phyloP scores from a whole-genome alignment of 2,113 vertebrate species.

The Xyliphius kryptos region DNA sequence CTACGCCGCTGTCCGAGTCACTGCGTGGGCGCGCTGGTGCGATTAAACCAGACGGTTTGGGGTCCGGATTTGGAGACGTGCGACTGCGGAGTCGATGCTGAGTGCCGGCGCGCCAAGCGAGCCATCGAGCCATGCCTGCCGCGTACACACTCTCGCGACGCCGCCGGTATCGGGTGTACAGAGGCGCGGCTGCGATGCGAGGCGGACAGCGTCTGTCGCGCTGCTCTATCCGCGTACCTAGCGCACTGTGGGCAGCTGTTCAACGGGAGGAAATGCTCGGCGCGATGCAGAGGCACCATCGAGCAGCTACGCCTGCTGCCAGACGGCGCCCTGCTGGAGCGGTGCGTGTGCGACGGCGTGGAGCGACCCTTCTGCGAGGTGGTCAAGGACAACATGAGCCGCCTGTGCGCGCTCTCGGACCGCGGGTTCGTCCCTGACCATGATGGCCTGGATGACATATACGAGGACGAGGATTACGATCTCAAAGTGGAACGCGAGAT shows the following conservation, averaged over 20 bases:
- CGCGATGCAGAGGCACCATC: conserved; percentile 63
- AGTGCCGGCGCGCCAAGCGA: conserved; percentile 58
- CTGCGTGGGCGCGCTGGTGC: conserved; percentile 65
- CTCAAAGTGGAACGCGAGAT: conserved; percentile 52
- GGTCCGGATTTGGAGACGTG: conserved; percentile 68
- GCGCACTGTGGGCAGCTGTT: conserved; percentile 72
- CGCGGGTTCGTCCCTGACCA: conserved; percentile 47
- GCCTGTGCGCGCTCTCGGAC: conserved; percentile 62
- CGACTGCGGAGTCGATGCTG: conserved; percentile 60
- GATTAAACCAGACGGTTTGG: conserved; percentile 63
- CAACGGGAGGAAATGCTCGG: conserved; percentile 68
- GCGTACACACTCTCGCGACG: conserved; percentile 54
- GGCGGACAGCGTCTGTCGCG: conserved; percentile 58
- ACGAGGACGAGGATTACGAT: conserved; percentile 66
- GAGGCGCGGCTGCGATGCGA: conserved; percentile 69
- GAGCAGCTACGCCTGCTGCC: conserved; percentile 68
- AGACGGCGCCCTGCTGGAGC: conserved; percentile 62
- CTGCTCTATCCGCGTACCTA: conserved; percentile 64
- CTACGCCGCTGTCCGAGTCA: conserved; percentile 67
- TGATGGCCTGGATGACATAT: conserved; percentile 53
- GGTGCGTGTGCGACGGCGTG: conserved; percentile 67
- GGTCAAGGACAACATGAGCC: conserved; percentile 73
- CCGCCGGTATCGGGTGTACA: conserved; percentile 65
- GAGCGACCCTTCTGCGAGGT: conserved; percentile 74
- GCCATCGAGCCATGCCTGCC: conserved; percentile 71